Percentiles rank a stretch among this genome's conserved stretches.
Evolutionary conservation across 2,113 vertebrate species (phyloP).

Genomic region (Mixornis gularis): DNA sequence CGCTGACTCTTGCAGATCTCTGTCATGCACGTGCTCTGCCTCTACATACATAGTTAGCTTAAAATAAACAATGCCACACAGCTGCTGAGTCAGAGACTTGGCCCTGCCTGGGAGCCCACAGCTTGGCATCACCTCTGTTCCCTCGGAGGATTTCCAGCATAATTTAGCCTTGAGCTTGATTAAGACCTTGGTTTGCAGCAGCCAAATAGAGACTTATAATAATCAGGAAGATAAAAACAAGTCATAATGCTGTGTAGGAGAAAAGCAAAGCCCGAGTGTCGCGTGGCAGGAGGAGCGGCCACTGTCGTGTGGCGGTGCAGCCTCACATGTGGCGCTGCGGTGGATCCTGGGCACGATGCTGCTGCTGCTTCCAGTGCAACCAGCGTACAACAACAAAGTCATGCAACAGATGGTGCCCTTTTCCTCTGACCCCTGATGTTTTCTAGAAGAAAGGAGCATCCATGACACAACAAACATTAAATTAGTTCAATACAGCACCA

Average conservation of each 20-base stretch:
- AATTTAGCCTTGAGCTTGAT: conserved; percentile 11
- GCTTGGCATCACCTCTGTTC: neutral
- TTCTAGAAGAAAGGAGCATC: neutral
- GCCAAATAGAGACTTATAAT: neutral
- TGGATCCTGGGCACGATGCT: neutral
- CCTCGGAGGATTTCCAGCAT: neutral
- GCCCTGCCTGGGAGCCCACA: neutral
- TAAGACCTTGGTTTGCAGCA: neutral
- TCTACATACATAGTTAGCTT: neutral
- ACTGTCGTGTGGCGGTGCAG: rapidly evolving
- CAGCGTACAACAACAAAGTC: neutral
- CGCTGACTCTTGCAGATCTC: neutral
- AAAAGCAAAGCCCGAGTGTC: neutral
- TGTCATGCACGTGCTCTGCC: neutral
- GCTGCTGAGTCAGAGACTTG: conserved; percentile 7
- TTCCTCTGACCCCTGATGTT: neutral
- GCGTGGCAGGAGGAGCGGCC: neutral
- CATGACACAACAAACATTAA: neutral
- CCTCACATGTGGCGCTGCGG: rapidly evolving
- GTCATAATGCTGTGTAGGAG: neutral
- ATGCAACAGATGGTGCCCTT: neutral
- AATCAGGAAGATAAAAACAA: neutral
- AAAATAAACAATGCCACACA: neutral
- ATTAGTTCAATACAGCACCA: neutral
- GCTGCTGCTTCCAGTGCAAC: neutral